These are phyloP conservation scores for Drosophila insularis DNA, from an alignment of 1,140 invertebrate genomes.

Conservation along the genomic window DNA sequence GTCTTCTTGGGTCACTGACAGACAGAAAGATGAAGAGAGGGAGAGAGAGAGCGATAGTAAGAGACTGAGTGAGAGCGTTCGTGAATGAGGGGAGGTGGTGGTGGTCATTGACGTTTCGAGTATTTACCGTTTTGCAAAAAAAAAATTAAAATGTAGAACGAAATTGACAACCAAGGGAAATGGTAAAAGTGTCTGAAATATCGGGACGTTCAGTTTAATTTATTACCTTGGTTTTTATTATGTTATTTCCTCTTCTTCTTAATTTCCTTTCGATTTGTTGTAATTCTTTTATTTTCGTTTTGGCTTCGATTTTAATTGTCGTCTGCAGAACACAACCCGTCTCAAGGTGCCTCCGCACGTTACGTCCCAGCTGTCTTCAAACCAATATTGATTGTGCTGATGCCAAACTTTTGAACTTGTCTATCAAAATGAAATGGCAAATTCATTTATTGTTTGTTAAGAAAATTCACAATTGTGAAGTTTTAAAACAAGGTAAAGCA, in stretches of 20 bases:
- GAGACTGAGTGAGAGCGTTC: not conserved
- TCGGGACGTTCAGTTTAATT: not conserved
- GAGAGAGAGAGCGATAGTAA: not conserved
- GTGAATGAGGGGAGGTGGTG: not conserved
- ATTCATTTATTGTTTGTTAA: not conserved
- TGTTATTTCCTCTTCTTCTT: constrained; percentile 14
- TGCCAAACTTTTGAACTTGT: not conserved
- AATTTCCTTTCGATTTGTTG: not conserved
- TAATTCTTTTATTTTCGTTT: constrained; percentile 28
- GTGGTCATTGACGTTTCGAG: constrained; percentile 6
- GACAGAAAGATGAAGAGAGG: not conserved
- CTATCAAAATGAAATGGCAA: not conserved
- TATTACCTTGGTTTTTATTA: constrained; percentile 50
- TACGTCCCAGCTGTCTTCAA: constrained; percentile 33
- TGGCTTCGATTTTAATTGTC: constrained; percentile 53
- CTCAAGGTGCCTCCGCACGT: constrained; percentile 50
- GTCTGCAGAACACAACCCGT: constrained; percentile 34
- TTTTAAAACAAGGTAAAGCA: constrained; percentile 13
- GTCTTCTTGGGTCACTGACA: constrained; percentile 41
- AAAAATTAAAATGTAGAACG: constrained; percentile 27
- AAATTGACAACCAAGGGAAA: not conserved
- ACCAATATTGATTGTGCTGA: not conserved
- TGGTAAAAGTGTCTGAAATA: not conserved
- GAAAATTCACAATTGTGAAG: constrained; percentile 19
- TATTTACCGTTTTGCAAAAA: constrained; percentile 20